These are phyloP conservation scores for Brachirus orientalis DNA, from an alignment of 2,113 vertebrate genomes.

Conservation along the genomic window DNA sequence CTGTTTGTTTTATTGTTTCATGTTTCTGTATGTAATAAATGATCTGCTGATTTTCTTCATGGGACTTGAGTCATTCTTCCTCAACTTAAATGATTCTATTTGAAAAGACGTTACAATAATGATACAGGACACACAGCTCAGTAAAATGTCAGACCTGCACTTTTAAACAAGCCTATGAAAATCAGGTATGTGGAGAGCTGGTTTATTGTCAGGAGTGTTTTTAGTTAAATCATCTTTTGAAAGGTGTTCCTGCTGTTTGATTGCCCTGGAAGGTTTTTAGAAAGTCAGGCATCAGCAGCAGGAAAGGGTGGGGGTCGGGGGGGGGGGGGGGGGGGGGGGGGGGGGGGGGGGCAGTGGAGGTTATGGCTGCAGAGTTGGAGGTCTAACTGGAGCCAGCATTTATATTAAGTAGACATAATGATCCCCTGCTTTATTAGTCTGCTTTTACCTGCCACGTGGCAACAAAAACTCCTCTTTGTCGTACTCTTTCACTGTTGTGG, in stretches of 20 bases:
- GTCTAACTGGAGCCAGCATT: constrained; percentile 58
- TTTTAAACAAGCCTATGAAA: constrained; percentile 31
- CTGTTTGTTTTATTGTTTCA: constrained; percentile 67
- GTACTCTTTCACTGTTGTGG: constrained; percentile 3
- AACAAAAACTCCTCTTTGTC: not conserved
- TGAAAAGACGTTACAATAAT: not conserved
- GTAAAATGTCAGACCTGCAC: constrained; percentile 15
- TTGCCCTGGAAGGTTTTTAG: constrained; percentile 24
- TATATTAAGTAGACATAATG: constrained; percentile 58
- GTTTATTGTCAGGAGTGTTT: constrained; percentile 51
- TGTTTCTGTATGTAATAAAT: constrained; percentile 79
- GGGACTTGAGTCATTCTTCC: constrained; percentile 46
- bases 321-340: no score
- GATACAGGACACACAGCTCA: not conserved
- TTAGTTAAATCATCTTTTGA: constrained; percentile 51
- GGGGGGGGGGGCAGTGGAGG: not conserved
- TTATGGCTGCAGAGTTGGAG: constrained; percentile 21
- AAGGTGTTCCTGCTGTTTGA: constrained; percentile 64
- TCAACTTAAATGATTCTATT: not conserved
- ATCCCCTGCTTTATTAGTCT: constrained; percentile 43
- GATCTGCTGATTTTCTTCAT: constrained; percentile 71
- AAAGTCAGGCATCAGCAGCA: constrained; percentile 8
- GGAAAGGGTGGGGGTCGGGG: no score
- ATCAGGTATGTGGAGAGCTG: constrained; percentile 27
- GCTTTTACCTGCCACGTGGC: constrained; percentile 51